A percentile compares a stretch with the other conserved stretches of the same genome.
Conservation (phyloP, 2,113 vertebrate genomes). For the Rattus norvegicus region GRCr8 NC_086029.1:84529001-84529500, state of each 20-base stretch:
- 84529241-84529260: not conserved
- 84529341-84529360: not conserved
- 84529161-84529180: not conserved
- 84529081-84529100: not conserved
- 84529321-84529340: not conserved
- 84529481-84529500: not conserved
- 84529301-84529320: fast-evolving
- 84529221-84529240: not conserved
- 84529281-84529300: not conserved
- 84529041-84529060: not conserved
- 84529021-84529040: not conserved
- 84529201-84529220: not conserved
- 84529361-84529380: not conserved
- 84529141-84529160: not conserved
- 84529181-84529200: not conserved
- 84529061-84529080: not conserved
- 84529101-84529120: not conserved
- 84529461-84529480: not conserved
- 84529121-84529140: not conserved
- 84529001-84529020: not conserved
- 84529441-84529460: not conserved
- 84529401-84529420: not conserved
- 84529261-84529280: not conserved
- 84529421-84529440: not conserved
- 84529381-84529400: not conserved